phyloP scores from a whole-genome alignment of 2,888 invertebrate genomes.

The Metopia argyrocephala region DNA sequence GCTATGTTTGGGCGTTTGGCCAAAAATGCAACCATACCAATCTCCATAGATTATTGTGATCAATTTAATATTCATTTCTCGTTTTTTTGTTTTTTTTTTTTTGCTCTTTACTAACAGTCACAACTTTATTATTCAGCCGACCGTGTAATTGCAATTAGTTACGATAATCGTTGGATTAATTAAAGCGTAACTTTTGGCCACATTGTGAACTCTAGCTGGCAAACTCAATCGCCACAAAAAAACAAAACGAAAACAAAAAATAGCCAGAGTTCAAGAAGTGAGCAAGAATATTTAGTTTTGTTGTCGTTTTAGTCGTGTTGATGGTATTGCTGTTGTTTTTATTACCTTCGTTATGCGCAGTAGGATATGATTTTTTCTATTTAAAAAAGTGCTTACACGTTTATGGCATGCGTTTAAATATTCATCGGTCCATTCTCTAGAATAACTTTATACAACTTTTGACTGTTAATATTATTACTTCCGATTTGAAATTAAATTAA shows the following conservation, averaged over 20 bases:
- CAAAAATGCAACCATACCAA: constrained; percentile 27
- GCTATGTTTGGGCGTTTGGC: constrained; percentile 49
- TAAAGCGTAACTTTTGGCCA: constrained; percentile 61
- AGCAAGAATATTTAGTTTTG: constrained; percentile 22
- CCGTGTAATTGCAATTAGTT: constrained; percentile 63
- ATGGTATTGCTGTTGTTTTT: constrained; percentile 32
- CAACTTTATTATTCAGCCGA: constrained; percentile 50
- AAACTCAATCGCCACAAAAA: neutral
- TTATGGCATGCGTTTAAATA: constrained; percentile 61
- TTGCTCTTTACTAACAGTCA: constrained; percentile 26
- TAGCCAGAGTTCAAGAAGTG: constrained; percentile 3
- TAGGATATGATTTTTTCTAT: constrained; percentile 31
- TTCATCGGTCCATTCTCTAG: constrained; percentile 34
- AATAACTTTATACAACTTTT: neutral
- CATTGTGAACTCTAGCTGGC: constrained; percentile 60
- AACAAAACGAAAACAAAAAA: no score
- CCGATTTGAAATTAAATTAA: neutral
- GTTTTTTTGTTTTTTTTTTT: neutral
- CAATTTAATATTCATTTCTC: neutral
- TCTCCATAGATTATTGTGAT: constrained; percentile 2
- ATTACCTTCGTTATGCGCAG: constrained; percentile 55
- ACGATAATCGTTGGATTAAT: constrained; percentile 63
- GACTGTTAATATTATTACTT: neutral
- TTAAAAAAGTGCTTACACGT: constrained; percentile 26
- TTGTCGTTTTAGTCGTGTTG: constrained; percentile 7